These are phyloP conservation scores for Perizoma flavofasciatum DNA, from an alignment of 2,888 invertebrate species.

Conservation along the genomic window DNA sequence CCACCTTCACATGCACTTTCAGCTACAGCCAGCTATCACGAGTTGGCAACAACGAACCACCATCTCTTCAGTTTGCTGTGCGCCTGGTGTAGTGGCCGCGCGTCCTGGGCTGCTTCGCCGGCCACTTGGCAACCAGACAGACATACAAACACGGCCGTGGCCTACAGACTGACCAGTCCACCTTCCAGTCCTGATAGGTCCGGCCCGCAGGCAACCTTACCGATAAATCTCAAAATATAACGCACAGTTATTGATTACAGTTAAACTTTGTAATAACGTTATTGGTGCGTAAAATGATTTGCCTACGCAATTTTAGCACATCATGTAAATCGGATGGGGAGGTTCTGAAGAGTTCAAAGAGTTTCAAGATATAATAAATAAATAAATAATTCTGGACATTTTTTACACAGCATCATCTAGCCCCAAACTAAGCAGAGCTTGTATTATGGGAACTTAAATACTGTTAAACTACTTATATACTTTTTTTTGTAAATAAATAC, in stretches of 20 bases:
- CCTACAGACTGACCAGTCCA: constrained; percentile 50
- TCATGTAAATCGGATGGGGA: no score
- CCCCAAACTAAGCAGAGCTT: no score
- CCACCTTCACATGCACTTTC: not conserved
- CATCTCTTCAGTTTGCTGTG: constrained; percentile 54
- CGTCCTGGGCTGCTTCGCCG: constrained; percentile 61
- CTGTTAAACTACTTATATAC: no score
- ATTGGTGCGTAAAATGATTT: not conserved
- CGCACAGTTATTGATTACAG: constrained; percentile 7
- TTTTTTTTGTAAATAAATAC: no score
- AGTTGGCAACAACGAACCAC: constrained; percentile 23
- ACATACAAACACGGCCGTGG: constrained; percentile 53
- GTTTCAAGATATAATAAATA: no score
- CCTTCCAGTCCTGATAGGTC: constrained; percentile 25
- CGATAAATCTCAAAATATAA: constrained; percentile 18
- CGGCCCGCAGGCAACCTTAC: constrained; percentile 15
- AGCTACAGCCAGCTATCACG: not conserved
- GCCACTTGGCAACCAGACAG: constrained; percentile 77
- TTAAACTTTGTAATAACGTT: constrained; percentile 1
- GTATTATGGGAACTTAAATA: no score
- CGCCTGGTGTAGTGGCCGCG: constrained; percentile 74
- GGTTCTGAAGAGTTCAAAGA: no score
- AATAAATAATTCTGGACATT: no score
- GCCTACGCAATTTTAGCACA: not conserved
- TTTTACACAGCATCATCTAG: no score